Conservation (phyloP, 1,140 invertebrate genomes). For the Solenopsis invicta region DNA sequence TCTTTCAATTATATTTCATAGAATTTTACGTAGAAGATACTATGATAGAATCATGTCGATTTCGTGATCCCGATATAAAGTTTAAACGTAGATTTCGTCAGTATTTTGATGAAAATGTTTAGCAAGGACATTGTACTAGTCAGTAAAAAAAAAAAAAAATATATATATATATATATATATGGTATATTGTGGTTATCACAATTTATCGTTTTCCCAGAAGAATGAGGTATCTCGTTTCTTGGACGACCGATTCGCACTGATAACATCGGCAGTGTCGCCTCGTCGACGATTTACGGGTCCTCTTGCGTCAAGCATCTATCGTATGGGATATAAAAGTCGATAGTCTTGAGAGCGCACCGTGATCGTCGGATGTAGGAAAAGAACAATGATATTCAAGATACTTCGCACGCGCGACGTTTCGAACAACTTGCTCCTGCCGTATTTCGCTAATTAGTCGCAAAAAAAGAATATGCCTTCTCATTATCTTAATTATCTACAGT, state of each 20-base stretch:
- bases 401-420: neutral
- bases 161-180: too few relatives aligned
- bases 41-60: neutral
- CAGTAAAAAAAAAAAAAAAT: neutral
- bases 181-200: conserved; percentile 3
- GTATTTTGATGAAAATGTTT: neutral
- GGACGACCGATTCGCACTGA: conserved; percentile 25
- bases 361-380: neutral
- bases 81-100: neutral
- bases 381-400: neutral
- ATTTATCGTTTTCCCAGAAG: conserved; percentile 30
- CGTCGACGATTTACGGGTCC: conserved; percentile 67
- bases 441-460: neutral
- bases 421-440: neutral
- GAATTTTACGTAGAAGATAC: neutral
- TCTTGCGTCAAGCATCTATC: conserved; percentile 71
- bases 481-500: neutral
- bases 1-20: neutral
- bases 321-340: conserved; percentile 14
- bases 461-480: neutral
- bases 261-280: conserved; percentile 61
- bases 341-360: neutral
- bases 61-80: neutral
- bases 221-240: conserved; percentile 39
- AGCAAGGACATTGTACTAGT: conserved; percentile 4